Percentiles rank a stretch among this genome's conserved stretches.
These are phyloP conservation scores for Toxotes lorentzi DNA, from an alignment of 2,797 vertebrate genomes.

Conservation along the genomic window DNA sequence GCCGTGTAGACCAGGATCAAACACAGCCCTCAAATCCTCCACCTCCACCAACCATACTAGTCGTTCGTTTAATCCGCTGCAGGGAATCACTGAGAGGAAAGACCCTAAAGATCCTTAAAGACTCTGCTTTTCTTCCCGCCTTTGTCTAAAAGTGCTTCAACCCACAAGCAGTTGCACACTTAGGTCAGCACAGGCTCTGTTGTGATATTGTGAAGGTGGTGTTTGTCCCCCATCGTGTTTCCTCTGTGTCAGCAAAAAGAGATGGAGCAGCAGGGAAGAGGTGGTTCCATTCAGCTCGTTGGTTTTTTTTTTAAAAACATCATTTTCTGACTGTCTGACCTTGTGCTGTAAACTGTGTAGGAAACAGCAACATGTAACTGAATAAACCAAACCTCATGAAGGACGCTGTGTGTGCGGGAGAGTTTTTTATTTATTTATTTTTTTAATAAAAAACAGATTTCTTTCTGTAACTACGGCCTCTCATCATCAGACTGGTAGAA, in stretches of 20 bases:
- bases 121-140: background rate
- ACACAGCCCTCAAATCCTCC: slow-evolving; percentile 16
- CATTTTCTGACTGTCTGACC: slow-evolving; percentile 21
- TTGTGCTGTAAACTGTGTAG: slow-evolving; percentile 18
- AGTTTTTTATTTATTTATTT: background rate
- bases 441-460: too few relatives aligned
- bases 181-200: background rate
- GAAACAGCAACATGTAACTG: slow-evolving; percentile 38
- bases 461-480: too few relatives aligned
- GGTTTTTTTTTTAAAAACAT: background rate
- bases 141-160: background rate
- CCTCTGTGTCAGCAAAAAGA: background rate
- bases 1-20: slow-evolving; percentile 38
- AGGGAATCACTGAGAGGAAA: background rate
- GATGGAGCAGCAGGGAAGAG: background rate
- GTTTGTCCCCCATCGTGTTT: background rate
- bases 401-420: background rate
- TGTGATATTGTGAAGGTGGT: background rate
- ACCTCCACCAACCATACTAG: background rate
- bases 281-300: background rate
- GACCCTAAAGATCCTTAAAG: background rate
- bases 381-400: slow-evolving; percentile 68
- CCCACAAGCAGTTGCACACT: background rate
- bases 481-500: too few relatives aligned
- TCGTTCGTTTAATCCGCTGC: slow-evolving; percentile 2